phyloP scores from a whole-genome alignment of 2,888 invertebrate species.

The Oxyteleia sp. region DNA sequence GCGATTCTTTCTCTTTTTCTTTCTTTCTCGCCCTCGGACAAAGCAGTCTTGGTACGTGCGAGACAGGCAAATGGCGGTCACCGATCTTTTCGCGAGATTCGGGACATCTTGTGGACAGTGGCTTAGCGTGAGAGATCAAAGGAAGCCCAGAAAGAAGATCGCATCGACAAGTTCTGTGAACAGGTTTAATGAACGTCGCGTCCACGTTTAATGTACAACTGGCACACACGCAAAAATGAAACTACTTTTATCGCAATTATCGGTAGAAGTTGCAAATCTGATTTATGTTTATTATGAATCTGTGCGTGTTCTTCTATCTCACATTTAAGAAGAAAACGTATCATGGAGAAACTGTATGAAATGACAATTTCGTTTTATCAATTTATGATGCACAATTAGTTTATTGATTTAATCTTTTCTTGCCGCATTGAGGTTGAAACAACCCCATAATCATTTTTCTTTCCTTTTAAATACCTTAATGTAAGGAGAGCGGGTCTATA shows the following conservation, averaged over 20 bases:
- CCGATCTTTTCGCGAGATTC: conserved; percentile 75
- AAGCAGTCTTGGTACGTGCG: conserved; percentile 73
- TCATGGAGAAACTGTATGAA: neutral
- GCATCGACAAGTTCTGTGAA: conserved; percentile 72
- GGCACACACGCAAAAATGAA: conserved; percentile 57
- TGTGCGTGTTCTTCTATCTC: conserved; percentile 1
- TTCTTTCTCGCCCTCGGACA: conserved; percentile 52
- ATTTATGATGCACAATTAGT: neutral
- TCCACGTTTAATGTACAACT: conserved; percentile 42
- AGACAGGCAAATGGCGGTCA: conserved; percentile 76
- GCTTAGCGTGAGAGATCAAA: conserved; percentile 71
- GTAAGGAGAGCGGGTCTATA: too few relatives aligned
- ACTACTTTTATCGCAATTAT: conserved; percentile 38
- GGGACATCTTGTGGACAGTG: conserved; percentile 73
- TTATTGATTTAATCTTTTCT: neutral
- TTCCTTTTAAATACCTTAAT: too few relatives aligned
- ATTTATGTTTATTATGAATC: conserved; percentile 28
- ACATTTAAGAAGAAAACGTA: neutral
- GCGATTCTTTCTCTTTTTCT: conserved; percentile 45
- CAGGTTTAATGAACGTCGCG: conserved; percentile 70
- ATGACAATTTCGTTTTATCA: neutral
- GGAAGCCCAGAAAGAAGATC: conserved; percentile 57
- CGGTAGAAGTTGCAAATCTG: conserved; percentile 33
- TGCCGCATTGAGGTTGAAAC: too few relatives aligned
- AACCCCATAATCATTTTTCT: too few relatives aligned